A percentile compares a stretch with the other conserved stretches of the same genome.
Evolutionary conservation across 2,888 invertebrate species (phyloP).

Genomic region (Mythimna loreyi): DNA sequence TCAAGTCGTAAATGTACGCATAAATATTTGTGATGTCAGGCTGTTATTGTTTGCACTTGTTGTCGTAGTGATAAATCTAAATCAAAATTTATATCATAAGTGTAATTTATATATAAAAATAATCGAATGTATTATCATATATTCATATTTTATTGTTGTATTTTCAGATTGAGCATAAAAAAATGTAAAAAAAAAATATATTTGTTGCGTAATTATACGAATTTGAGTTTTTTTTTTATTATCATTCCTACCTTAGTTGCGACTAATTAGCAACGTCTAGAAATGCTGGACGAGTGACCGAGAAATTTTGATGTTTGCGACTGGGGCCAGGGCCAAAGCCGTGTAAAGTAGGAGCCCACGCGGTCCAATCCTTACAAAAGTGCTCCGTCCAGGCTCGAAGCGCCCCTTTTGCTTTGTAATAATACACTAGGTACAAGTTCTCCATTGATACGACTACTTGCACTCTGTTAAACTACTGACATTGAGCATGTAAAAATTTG

Average conservation of each 20-base stretch:
- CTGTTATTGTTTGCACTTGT: slow-evolving; percentile 62
- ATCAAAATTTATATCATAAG: slow-evolving; percentile 36
- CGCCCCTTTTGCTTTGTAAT: too few species aligned
- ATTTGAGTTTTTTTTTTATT: neutral
- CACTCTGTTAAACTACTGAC: too few species aligned
- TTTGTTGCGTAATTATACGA: slow-evolving; percentile 62
- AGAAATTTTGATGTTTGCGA: too few species aligned
- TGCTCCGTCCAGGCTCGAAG: too few species aligned
- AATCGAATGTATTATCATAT: slow-evolving; percentile 49
- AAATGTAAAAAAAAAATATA: slow-evolving; percentile 72
- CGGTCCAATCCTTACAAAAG: too few species aligned
- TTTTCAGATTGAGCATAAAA: slow-evolving; percentile 71
- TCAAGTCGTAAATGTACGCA: slow-evolving; percentile 47
- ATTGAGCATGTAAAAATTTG: too few species aligned
- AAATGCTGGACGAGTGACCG: too few species aligned
- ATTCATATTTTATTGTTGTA: slow-evolving; percentile 67
- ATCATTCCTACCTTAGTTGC: neutral
- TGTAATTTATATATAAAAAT: slow-evolving; percentile 34
- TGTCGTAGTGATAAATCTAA: slow-evolving; percentile 35
- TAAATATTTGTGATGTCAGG: slow-evolving; percentile 64
- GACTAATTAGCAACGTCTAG: too few species aligned
- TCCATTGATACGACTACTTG: too few species aligned
- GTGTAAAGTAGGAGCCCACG: too few species aligned
- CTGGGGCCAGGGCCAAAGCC: too few species aligned
- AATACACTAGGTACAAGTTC: too few species aligned